Percentiles rank a stretch among this genome's conserved stretches.
Evolutionary conservation across 2,888 invertebrate genomes (phyloP).

Genomic region (Poecilus cupreus): DNA sequence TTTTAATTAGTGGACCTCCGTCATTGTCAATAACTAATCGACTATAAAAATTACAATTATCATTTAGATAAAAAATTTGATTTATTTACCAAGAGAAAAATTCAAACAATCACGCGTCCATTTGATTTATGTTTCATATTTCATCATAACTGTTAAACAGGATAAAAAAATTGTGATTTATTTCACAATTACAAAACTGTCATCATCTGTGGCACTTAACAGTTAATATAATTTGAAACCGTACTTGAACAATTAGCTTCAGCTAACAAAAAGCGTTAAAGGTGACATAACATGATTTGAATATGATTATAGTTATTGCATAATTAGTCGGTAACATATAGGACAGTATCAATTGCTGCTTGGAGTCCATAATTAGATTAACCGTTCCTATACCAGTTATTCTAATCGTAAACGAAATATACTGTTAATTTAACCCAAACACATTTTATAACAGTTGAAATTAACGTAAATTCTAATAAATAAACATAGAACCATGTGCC

Average conservation of each 20-base stretch:
- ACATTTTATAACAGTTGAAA: conserved; percentile 2
- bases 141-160: not conserved
- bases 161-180: not conserved
- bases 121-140: not conserved
- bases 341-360: not conserved
- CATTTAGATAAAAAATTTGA: too few relatives aligned
- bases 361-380: conserved; percentile 8
- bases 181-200: not conserved
- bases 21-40: too few relatives aligned
- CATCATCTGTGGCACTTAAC: not conserved
- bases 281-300: conserved; percentile 13
- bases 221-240: not conserved
- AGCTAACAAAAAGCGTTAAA: not conserved
- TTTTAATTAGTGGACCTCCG: too few relatives aligned
- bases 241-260: not conserved
- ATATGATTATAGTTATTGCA: conserved; percentile 26
- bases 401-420: not conserved
- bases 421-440: conserved; percentile 28
- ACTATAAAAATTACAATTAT: too few relatives aligned
- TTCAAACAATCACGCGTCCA: too few relatives aligned
- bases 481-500: not conserved
- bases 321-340: conserved; percentile 4
- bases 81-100: too few relatives aligned
- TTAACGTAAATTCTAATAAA: not conserved
- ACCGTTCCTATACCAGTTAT: conserved; percentile 6